Conservation (phyloP, 2,888 invertebrate genomes). For the Sarcophaga variegata region DNA sequence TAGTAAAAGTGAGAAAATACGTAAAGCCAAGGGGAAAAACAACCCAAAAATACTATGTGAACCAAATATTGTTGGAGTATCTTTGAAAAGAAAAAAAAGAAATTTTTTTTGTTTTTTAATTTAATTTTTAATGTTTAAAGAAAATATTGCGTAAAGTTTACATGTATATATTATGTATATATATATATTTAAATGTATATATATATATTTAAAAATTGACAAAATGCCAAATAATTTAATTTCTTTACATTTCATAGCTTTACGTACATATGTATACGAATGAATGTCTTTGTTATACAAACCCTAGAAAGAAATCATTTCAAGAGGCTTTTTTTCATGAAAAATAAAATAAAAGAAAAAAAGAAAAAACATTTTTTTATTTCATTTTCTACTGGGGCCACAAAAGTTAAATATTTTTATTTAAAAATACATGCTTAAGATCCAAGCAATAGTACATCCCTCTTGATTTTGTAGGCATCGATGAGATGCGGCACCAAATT, state of each 20-base stretch:
- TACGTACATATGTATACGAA: slow-evolving; percentile 26
- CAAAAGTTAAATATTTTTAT: slow-evolving; percentile 45
- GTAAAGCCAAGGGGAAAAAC: too few species aligned
- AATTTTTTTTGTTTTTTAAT: not conserved
- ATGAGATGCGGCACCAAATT: slow-evolving; percentile 20
- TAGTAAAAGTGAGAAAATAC: not conserved
- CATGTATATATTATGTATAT: not conserved
- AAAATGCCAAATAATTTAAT: slow-evolving; percentile 53
- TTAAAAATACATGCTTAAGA: slow-evolving; percentile 22
- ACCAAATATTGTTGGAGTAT: not conserved
- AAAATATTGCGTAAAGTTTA: not conserved
- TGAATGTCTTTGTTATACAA: slow-evolving; percentile 21
- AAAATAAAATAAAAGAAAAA: too few species aligned
- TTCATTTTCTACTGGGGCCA: slow-evolving; percentile 19
- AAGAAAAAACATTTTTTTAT: not conserved
- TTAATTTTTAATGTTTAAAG: not conserved
- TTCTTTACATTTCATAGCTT: not conserved
- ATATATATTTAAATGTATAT: too few species aligned
- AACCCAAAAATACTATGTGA: not conserved
- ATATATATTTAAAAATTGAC: slow-evolving; percentile 57
- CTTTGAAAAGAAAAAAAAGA: too few species aligned
- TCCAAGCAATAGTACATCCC: not conserved
- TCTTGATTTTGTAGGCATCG: not conserved
- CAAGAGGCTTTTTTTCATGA: too few species aligned
- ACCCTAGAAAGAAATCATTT: not conserved